Conservation (phyloP, 2,888 invertebrate genomes). For the Caenorhabditis doughertyi region DNA sequence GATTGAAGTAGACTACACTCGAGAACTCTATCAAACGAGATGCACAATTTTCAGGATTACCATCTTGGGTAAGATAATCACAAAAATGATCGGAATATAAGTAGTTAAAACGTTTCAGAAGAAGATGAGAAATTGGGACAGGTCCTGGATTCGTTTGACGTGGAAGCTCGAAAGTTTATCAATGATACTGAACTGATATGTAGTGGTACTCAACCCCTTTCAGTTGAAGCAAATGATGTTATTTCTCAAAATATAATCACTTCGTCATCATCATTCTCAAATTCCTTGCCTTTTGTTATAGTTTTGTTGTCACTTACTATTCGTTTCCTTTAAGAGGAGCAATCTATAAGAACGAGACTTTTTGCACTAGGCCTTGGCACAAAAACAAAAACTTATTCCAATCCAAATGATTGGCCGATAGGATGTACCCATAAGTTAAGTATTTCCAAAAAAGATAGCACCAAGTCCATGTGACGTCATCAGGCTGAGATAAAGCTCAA, state of each 20-base stretch:
- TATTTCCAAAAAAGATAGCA: too few relatives aligned
- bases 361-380: too few relatives aligned
- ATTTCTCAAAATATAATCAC: constrained; percentile 50
- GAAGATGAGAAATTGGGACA: constrained; percentile 65
- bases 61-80: constrained; percentile 58
- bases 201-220: constrained; percentile 23
- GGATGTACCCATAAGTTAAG: too few relatives aligned
- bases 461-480: too few relatives aligned
- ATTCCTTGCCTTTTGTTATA: background rate
- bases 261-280: constrained; percentile 21
- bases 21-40: constrained; percentile 57
- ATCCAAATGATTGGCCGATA: too few relatives aligned
- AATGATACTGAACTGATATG: constrained; percentile 57
- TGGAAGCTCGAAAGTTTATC: constrained; percentile 59
- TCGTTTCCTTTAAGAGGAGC: constrained; percentile 43
- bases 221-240: constrained; percentile 30
- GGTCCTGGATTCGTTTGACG: constrained; percentile 63
- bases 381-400: too few relatives aligned
- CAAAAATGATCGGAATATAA: background rate
- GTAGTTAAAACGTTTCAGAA: constrained; percentile 44
- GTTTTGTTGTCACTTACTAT: constrained; percentile 8
- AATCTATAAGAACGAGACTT: too few relatives aligned
- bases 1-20: constrained; percentile 70
- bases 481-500: too few relatives aligned
- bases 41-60: constrained; percentile 70